Evolutionary conservation across 1,140 invertebrate species (phyloP).

Genomic region (Drosophila neocordata): DNA sequence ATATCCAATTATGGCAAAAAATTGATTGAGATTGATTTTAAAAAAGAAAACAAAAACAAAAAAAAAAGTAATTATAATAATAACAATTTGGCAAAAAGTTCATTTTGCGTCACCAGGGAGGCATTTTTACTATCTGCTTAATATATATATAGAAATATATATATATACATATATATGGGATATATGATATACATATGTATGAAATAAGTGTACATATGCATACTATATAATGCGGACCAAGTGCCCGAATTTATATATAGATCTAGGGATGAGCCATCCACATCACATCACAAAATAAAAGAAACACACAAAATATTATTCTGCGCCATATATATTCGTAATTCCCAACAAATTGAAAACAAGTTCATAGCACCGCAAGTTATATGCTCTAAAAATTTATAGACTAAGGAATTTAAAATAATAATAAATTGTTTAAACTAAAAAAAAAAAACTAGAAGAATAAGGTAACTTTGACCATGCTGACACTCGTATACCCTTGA

Average conservation of each 20-base stretch:
- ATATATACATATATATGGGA: conserved; percentile 11
- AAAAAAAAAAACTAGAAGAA: no score
- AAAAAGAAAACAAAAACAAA: no score
- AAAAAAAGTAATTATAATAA: conserved; percentile 35
- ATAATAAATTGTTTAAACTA: no score
- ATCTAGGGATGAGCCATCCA: conserved; percentile 45
- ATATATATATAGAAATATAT: neutral
- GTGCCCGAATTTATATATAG: conserved; percentile 35
- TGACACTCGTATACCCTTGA: no score
- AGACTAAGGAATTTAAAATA: no score
- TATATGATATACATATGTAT: neutral
- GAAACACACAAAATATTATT: conserved; percentile 26
- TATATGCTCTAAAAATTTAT: neutral
- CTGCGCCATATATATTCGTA: conserved; percentile 45
- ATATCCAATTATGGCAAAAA: conserved; percentile 46
- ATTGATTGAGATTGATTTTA: conserved; percentile 4
- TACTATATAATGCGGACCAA: conserved; percentile 15
- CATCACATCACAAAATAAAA: conserved; percentile 5
- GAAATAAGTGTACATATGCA: conserved; percentile 2
- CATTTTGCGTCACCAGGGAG: conserved; percentile 51
- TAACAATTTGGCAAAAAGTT: conserved; percentile 41
- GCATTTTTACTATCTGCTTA: conserved; percentile 34
- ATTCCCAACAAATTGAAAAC: neutral
- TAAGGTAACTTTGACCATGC: no score
- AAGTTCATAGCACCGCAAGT: neutral